Evolutionary conservation across 2,888 invertebrate species (phyloP), one percentile per base, ranked within the genome.

Genomic region (Hydrotaea diabolus): DNA sequence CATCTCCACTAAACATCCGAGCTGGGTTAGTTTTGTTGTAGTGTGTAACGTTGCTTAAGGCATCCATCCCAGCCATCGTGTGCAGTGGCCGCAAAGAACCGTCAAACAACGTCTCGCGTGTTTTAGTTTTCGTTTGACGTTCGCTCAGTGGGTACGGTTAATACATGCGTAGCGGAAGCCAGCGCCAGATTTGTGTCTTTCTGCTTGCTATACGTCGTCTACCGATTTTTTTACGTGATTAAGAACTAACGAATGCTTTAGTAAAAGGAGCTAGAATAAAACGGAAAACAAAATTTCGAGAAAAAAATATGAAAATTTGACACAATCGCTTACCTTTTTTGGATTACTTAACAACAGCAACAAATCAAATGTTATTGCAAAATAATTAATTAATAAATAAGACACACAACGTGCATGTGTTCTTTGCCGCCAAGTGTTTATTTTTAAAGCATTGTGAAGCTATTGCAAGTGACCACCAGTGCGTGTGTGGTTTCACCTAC

Each of bases 121-220:
- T 80, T 87, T 31, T 81, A 88, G 88, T 88, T 86, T 78, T 81
- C 82, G 85, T 87, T 86, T 86, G 85, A 86, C 85, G 84, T 87
- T 88, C 88, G 88, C 85, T 85, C 84, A 80, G 80, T 85, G 77
- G 81, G 85, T 86, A 80, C 86, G 86, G 79, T 85, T 53, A 36
- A 17, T 66, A 0, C 17, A 73, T 79, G 85, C 80, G 87, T 86
- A 84, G 85, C 86, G 86, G 85, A 80, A 72, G 69, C 57, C 36
- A 21, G 53, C 49, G 72, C 72, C 19, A 13, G 43, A 43, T 13
- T 43, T 43, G 1, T 43, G 3, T 31, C 31, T 31, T 31, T 31
- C 31, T 31, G 31, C 31, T n/a, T 43, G 49, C 21, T 26, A 59
- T 7, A 31, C 31, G 31, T 31, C 55, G 55, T 55, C 55, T 55